Evolutionary conservation across 2,888 invertebrate genomes (phyloP).

Genomic region (Cheilosia urbana): DNA sequence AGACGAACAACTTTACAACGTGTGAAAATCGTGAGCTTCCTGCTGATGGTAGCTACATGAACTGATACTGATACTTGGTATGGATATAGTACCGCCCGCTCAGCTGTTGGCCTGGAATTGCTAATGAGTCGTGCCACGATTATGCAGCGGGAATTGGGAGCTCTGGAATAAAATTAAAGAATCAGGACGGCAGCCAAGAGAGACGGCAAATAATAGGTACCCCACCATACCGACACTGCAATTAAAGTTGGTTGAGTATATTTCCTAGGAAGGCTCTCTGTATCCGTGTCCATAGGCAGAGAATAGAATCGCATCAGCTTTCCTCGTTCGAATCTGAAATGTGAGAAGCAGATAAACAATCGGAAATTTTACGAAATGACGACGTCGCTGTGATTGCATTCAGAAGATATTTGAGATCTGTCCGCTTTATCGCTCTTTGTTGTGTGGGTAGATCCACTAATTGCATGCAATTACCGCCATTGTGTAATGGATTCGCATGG

Average conservation of each 20-base stretch:
- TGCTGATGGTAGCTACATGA: constrained; percentile 35
- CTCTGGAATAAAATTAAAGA: constrained; percentile 25
- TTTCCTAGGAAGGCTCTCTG: constrained; percentile 25
- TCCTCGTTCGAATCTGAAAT: constrained; percentile 18
- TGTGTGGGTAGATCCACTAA: constrained; percentile 62
- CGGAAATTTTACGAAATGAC: constrained; percentile 39
- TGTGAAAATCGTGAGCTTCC: constrained; percentile 74
- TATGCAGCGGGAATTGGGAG: constrained; percentile 33
- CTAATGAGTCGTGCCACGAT: constrained; percentile 66
- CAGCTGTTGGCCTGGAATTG: constrained; percentile 36
- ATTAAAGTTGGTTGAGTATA: constrained; percentile 47
- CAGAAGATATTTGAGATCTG: constrained; percentile 27
- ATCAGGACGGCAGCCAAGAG: constrained; percentile 33
- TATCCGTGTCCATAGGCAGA: constrained; percentile 26
- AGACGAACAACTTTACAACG: constrained; percentile 65
- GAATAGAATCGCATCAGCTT: constrained; percentile 50
- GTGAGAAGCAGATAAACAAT: constrained; percentile 56
- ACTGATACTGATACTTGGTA: constrained; percentile 7
- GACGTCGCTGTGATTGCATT: constrained; percentile 22
- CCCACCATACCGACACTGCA: constrained; percentile 11
- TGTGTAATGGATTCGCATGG: constrained; percentile 50
- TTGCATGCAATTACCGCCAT: constrained; percentile 69
- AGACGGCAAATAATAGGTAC: constrained; percentile 1
- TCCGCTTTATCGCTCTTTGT: constrained; percentile 52
- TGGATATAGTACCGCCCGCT: not conserved